Conservation (phyloP, 1,140 invertebrate genomes). For the Saxidomus purpurata region DNA sequence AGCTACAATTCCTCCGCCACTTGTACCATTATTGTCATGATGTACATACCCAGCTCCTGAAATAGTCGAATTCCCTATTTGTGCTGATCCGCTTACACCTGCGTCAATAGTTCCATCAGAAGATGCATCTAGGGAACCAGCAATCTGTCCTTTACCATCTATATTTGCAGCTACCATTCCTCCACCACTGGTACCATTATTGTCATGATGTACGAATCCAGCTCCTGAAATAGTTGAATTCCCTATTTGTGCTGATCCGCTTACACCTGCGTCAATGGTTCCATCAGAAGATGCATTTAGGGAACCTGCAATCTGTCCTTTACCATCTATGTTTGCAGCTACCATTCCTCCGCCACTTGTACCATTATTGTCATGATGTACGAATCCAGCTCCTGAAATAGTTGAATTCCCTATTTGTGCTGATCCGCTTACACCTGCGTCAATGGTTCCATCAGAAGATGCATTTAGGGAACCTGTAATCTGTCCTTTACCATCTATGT, state of each 20-base stretch:
- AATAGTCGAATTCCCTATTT: neutral
- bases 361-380: slow-evolving; percentile 12
- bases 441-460: neutral
- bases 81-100: neutral
- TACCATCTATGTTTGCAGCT: neutral
- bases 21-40: slow-evolving; percentile 13
- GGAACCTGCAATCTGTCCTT: neutral
- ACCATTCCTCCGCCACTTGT: neutral
- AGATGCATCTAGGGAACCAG: neutral
- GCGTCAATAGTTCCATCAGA: neutral
- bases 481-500: neutral
- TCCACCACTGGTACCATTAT: neutral
- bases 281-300: neutral
- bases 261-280: neutral
- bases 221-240: neutral
- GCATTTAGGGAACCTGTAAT: neutral
- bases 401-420: neutral
- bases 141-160: neutral
- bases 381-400: neutral
- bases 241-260: neutral
- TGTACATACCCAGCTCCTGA: neutral
- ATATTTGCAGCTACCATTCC: neutral
- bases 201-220: neutral
- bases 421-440: neutral
- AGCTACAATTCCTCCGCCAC: neutral